Evolutionary conservation across 2,113 vertebrate species (phyloP).

Genomic region (Gallinago media): DNA sequence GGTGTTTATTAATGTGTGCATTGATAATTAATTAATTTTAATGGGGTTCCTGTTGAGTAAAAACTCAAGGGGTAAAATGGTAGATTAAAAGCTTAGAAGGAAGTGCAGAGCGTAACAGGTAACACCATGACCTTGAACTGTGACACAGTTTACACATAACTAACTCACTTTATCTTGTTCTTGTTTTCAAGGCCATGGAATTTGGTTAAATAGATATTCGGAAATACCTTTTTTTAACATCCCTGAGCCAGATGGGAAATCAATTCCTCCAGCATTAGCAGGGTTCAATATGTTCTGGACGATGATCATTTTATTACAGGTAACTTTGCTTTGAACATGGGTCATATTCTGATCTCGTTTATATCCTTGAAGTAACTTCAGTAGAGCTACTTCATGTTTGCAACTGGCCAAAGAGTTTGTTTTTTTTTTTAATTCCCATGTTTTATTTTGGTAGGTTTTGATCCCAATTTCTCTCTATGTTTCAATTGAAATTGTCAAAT

Average conservation of each 20-base stretch:
- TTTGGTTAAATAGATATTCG: conserved; percentile 83
- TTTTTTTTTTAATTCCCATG: neutral
- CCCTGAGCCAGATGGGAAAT: conserved; percentile 69
- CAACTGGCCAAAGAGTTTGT: neutral
- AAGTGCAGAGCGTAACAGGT: neutral
- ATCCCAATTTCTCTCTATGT: conserved; percentile 96
- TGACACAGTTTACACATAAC: neutral
- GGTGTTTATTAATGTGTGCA: neutral
- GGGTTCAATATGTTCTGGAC: conserved; percentile 96
- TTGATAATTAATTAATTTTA: neutral
- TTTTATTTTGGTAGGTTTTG: conserved; percentile 84
- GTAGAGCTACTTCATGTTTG: neutral
- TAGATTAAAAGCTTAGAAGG: neutral
- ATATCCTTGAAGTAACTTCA: neutral
- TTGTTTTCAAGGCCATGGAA: conserved; percentile 85
- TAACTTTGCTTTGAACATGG: conserved; percentile 58
- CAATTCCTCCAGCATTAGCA: conserved; percentile 76
- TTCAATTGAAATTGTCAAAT: conserved; percentile 95
- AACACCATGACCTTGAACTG: neutral
- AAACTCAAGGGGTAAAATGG: neutral
- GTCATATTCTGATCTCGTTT: neutral
- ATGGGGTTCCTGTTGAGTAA: neutral
- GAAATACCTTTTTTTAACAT: conserved; percentile 79
- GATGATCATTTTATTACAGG: conserved; percentile 97
- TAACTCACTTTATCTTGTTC: neutral